Percentiles rank a stretch among this genome's conserved stretches.
Evolutionary conservation across 2,113 vertebrate species (phyloP).

Genomic region (Clupea harengus): DNA sequence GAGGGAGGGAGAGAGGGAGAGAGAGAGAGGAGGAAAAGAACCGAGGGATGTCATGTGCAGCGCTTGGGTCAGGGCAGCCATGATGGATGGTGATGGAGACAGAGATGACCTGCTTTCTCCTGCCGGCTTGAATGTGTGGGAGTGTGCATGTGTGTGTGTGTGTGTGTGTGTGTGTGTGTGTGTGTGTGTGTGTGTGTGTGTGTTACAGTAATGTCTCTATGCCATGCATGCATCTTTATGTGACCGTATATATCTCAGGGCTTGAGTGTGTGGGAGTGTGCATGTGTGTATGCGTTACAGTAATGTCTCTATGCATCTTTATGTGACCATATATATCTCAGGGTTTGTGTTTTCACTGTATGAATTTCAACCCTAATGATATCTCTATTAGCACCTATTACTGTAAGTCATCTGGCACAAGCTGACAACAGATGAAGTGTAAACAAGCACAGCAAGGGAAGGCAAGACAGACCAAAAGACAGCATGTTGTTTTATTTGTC

Average conservation of each 20-base stretch:
- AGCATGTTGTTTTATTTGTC: neutral
- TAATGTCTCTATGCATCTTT: slow-evolving; percentile 11
- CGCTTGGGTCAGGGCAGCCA: neutral
- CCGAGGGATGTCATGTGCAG: neutral
- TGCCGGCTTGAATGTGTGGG: neutral
- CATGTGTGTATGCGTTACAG: neutral
- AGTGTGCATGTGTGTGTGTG: neutral
- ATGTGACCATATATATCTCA: too few species aligned
- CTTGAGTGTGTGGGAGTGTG: neutral
- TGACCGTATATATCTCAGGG: too few species aligned
- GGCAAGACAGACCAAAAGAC: neutral
- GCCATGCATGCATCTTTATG: too few species aligned
- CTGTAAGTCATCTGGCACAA: too few species aligned
- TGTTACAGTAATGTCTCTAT: slow-evolving; percentile 15
- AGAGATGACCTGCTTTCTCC: neutral
- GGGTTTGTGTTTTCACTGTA: too few species aligned
- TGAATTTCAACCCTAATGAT: too few species aligned
- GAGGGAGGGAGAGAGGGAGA: neutral
- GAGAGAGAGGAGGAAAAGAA: neutral
- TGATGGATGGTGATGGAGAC: neutral
- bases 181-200: too few species aligned
- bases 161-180: neutral
- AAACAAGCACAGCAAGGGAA: neutral
- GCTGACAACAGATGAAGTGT: neutral
- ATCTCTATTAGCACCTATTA: too few species aligned